phyloP scores from a whole-genome alignment of 2,888 invertebrate species.

The Coenonympha arcania region DNA sequence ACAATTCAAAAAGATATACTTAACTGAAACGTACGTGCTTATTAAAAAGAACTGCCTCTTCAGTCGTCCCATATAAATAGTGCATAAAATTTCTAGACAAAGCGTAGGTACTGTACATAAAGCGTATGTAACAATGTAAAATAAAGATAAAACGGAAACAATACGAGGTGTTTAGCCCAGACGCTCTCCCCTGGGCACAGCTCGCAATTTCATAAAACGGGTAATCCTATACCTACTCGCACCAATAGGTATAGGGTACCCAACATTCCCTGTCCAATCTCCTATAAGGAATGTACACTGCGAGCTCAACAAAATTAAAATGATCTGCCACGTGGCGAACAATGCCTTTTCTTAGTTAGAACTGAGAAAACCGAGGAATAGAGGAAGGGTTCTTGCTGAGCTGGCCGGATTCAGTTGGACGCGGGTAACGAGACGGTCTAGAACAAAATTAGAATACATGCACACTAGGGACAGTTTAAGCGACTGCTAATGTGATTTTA shows the following conservation, averaged over 20 bases:
- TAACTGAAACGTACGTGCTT: neutral
- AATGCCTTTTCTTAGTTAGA: constrained; percentile 19
- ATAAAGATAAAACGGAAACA: constrained; percentile 45
- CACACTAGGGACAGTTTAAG: constrained; percentile 49
- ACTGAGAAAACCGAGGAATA: constrained; percentile 31
- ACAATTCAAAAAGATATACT: constrained; percentile 2
- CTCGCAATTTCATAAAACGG: constrained; percentile 65
- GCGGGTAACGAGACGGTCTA: constrained; percentile 64
- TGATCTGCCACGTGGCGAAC: constrained; percentile 37
- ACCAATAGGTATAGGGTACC: constrained; percentile 22
- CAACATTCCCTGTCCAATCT: constrained; percentile 45
- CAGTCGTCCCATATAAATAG: constrained; percentile 25
- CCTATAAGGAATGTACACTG: constrained; percentile 37
- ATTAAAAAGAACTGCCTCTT: constrained; percentile 7
- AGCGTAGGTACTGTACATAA: constrained; percentile 25
- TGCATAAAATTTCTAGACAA: constrained; percentile 36
- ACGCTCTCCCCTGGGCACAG: constrained; percentile 60
- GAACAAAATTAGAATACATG: constrained; percentile 61
- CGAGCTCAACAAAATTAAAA: constrained; percentile 40
- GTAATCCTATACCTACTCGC: constrained; percentile 31
- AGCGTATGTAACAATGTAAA: constrained; percentile 31
- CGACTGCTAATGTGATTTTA: constrained; percentile 48
- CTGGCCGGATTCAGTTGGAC: constrained; percentile 49
- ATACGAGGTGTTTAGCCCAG: constrained; percentile 65
- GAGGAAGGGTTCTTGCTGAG: constrained; percentile 41